Evolutionary conservation across 2,888 invertebrate genomes (phyloP).

Genomic region (Diploptera punctata): DNA sequence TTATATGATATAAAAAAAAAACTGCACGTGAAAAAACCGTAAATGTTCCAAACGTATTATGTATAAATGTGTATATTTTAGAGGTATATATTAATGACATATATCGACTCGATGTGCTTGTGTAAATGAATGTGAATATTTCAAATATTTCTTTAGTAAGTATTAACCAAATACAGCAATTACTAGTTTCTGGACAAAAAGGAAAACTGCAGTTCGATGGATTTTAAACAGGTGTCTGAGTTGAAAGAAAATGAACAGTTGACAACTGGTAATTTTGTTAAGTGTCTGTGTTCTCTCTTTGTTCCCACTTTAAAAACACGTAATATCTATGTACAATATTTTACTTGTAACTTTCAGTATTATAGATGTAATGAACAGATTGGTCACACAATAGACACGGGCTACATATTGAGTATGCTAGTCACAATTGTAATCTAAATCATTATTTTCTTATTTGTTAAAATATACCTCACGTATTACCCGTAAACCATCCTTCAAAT

Average conservation of each 20-base stretch:
- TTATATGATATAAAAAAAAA: no score
- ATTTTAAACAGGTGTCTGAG: neutral
- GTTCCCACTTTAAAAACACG: neutral
- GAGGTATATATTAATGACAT: conserved; percentile 12
- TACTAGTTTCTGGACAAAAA: neutral
- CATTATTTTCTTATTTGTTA: no score
- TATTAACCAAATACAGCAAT: neutral
- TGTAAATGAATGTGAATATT: conserved; percentile 22
- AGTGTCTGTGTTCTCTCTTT: neutral
- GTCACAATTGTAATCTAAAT: neutral
- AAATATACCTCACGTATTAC: no score
- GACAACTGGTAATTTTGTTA: neutral
- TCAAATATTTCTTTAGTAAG: no score
- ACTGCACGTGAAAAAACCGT: no score
- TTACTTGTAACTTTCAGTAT: conserved; percentile 7
- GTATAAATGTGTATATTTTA: conserved; percentile 21
- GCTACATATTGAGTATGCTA: conserved; percentile 1
- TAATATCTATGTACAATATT: neutral
- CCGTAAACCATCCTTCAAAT: no score
- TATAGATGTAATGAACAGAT: neutral
- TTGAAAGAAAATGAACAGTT: neutral
- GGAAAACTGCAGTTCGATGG: neutral
- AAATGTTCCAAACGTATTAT: no score
- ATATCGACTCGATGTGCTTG: conserved; percentile 2
- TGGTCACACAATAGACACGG: neutral